A percentile compares a stretch with the other conserved stretches of the same genome.
Conservation (phyloP, 2,888 invertebrate species). For the Leucozona laternaria region DNA sequence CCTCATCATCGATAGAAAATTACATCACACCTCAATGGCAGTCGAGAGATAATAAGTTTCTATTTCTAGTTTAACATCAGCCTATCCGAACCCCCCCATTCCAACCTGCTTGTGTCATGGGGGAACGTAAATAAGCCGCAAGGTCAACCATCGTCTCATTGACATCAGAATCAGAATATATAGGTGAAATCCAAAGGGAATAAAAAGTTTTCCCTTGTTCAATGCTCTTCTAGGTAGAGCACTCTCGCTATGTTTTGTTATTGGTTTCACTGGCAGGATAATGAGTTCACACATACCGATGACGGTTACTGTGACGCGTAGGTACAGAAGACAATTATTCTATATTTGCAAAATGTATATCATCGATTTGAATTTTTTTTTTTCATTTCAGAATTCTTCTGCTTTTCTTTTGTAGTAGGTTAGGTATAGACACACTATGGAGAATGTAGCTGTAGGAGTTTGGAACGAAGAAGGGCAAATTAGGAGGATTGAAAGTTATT, state of each 20-base stretch:
- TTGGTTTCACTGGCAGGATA: constrained; percentile 20
- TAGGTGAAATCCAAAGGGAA: constrained; percentile 11
- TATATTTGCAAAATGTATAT: constrained; percentile 38
- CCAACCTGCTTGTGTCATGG: background rate
- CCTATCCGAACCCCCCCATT: too few relatives aligned
- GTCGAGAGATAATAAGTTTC: constrained; percentile 40
- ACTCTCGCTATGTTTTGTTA: background rate
- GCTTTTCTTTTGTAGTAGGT: background rate
- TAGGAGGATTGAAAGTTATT: background rate
- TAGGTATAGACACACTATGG: background rate
- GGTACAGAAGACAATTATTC: background rate
- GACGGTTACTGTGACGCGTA: background rate
- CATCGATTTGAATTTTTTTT: constrained; percentile 26
- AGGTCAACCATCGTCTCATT: constrained; percentile 28
- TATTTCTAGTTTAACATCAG: constrained; percentile 34
- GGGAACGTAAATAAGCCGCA: constrained; percentile 25
- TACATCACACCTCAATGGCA: constrained; percentile 54
- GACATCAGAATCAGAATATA: constrained; percentile 5
- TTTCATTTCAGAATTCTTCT: background rate
- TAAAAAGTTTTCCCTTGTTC: constrained; percentile 8
- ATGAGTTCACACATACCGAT: constrained; percentile 30
- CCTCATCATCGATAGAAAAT: constrained; percentile 39
- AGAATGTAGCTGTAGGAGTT: too few relatives aligned
- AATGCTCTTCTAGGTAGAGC: background rate
- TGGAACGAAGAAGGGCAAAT: constrained; percentile 9